These are phyloP conservation scores for Rhyzopertha dominica DNA, from an alignment of 1,140 invertebrate genomes.

Conservation along the genomic window DNA sequence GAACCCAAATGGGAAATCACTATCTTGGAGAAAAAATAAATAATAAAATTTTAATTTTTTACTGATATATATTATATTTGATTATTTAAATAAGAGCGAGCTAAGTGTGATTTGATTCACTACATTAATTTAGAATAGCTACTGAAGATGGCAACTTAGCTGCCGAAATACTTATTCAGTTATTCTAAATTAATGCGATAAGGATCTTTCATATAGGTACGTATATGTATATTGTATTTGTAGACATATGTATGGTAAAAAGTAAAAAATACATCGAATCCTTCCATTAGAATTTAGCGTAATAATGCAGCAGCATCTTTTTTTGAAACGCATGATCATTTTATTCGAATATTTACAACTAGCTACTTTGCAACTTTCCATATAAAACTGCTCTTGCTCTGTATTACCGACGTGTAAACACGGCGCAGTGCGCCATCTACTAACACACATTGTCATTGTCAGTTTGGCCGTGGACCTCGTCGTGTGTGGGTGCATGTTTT, in stretches of 20 bases:
- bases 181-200: too few relatives aligned
- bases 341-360: background rate
- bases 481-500: constrained; percentile 8
- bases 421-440: constrained; percentile 4
- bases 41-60: too few relatives aligned
- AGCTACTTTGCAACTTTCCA: background rate
- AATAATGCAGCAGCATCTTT: background rate
- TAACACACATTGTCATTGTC: too few relatives aligned
- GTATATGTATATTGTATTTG: constrained; percentile 1
- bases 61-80: too few relatives aligned
- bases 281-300: constrained; percentile 1
- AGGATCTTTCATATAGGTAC: too few relatives aligned
- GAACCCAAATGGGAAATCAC: too few relatives aligned
- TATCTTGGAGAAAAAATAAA: too few relatives aligned
- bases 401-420: background rate
- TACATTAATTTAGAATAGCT: too few relatives aligned
- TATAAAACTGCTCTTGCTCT: background rate
- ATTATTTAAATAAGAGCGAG: too few relatives aligned
- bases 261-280: background rate
- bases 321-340: constrained; percentile 4
- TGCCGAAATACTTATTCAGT: too few relatives aligned
- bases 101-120: too few relatives aligned
- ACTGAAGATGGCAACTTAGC: too few relatives aligned
- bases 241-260: background rate
- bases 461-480: constrained; percentile 4